Evolutionary conservation across 2,113 vertebrate species (phyloP).

Genomic region (Oryzias woworae): DNA sequence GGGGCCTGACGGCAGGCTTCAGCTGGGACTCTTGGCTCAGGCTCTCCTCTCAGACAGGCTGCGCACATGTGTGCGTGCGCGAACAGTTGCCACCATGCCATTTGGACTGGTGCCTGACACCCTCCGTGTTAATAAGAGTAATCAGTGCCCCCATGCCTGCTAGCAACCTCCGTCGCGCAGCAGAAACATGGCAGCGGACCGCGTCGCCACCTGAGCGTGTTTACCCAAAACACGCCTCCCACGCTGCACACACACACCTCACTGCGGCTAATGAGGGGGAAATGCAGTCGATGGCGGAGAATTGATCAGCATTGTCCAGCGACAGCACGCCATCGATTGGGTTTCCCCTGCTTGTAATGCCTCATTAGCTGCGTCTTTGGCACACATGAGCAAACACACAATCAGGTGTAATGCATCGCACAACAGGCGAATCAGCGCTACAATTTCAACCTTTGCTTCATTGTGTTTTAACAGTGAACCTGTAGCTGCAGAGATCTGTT

Average conservation of each 20-base stretch:
- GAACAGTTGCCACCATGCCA: conserved; percentile 88
- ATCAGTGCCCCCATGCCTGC: conserved; percentile 97
- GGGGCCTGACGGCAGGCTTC: conserved; percentile 85
- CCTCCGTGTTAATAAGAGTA: conserved; percentile 96
- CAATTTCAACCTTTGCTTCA: conserved; percentile 49
- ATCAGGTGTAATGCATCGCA: conserved; percentile 42
- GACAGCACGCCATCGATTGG: conserved; percentile 70
- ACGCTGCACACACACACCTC: conserved; percentile 21
- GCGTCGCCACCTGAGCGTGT: conserved; percentile 77
- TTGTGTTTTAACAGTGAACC: conserved; percentile 30
- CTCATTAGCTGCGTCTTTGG: conserved; percentile 66
- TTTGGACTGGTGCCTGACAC: conserved; percentile 93
- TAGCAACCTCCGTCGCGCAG: conserved; percentile 87
- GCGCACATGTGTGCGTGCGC: conserved; percentile 68
- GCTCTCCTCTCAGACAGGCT: conserved; percentile 56
- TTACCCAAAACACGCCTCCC: conserved; percentile 81
- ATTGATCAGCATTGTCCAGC: conserved; percentile 74
- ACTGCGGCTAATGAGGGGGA: conserved; percentile 71
- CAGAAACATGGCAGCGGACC: conserved; percentile 83
- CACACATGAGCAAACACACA: conserved; percentile 58
- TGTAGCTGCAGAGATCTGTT: conserved; percentile 11
- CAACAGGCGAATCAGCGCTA: conserved; percentile 52
- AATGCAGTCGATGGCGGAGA: conserved; percentile 70
- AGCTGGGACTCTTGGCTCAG: conserved; percentile 88
- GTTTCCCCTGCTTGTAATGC: conserved; percentile 60